phyloP scores from a whole-genome alignment of 2,113 vertebrate species.

The Amphiprion ocellaris region DNA sequence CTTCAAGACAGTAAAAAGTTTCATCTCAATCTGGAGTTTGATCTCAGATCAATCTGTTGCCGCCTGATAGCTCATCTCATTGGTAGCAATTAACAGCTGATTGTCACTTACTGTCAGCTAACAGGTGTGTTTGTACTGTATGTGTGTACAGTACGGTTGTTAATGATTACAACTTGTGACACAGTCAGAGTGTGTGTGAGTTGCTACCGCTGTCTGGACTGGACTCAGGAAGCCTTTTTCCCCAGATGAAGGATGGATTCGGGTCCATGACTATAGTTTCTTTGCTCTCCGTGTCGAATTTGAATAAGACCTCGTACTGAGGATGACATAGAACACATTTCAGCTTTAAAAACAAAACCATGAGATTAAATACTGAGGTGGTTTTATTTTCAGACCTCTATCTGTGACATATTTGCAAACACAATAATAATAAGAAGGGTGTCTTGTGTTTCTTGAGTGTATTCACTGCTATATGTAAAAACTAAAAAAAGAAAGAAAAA shows the following conservation, averaged over 20 bases:
- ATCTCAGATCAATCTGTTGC: too few species aligned
- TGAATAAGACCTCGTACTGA: slow-evolving; percentile 87
- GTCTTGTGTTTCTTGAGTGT: background rate
- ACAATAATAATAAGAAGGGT: too few species aligned
- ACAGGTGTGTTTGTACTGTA: background rate
- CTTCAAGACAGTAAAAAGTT: too few species aligned
- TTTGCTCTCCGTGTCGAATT: slow-evolving; percentile 86
- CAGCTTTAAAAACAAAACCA: background rate
- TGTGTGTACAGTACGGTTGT: background rate
- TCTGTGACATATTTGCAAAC: background rate
- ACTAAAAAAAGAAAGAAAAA: too few species aligned
- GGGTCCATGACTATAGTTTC: background rate
- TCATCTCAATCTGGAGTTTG: too few species aligned
- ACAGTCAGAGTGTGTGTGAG: background rate
- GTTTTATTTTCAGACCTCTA: background rate
- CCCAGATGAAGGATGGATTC: slow-evolving; percentile 89
- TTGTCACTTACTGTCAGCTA: background rate
- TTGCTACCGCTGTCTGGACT: slow-evolving; percentile 60
- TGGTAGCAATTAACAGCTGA: too few species aligned
- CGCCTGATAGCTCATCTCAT: too few species aligned
- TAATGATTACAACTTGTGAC: too few species aligned
- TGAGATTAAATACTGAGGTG: background rate
- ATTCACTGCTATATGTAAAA: background rate
- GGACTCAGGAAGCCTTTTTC: slow-evolving; percentile 83
- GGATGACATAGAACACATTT: slow-evolving; percentile 16